Base-by-base conservation (phyloP, 1,140 invertebrate species). In the Galendromus occidentalis region DNA sequence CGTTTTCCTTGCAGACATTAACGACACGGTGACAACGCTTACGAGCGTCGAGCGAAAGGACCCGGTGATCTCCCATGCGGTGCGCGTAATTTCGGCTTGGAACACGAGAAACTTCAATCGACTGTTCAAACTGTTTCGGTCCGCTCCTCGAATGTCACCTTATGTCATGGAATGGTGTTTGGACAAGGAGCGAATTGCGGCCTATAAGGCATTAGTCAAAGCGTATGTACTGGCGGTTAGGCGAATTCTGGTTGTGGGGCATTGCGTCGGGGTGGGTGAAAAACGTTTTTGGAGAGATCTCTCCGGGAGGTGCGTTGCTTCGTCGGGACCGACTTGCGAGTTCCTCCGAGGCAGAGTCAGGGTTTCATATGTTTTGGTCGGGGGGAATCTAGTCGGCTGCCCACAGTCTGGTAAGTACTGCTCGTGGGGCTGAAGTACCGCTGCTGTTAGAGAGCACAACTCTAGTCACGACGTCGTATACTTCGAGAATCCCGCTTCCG, bases 111-210 rank as follows among this genome's bases (percentile, higher is more conserved):
- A 95, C 79, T 91, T 90, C 76, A 85, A 88, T 75, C 85, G 82
- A 75, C 88, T 97, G 76, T 97, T 97, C 80, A 81, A 85, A 71
- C 78, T 98, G 47, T 96, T 95, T 77, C 81, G 81, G 67, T 75
- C 75, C 55, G 86, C 93, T 22, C 94, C 94, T 9, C 82, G 87
- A 74, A 97, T 97, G 93, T 85, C 88, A n/a, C 86, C 86, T 28
- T 94, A 89, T 77, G 81, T 98, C 63, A 88, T 98, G 77, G 91
- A 97, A 77, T 95, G 91, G 91, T 96, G 97, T 81, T 82, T 91
- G 72, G 85, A 91, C 55, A 80, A 92, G 73, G 91, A 94, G 74
- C 80, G 93, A 73, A 94, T 90, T 78, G 77, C 80, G 71, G 92
- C 91, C 70, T 79, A 97, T 70, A 93, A 89, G 78, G 80, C 80